Conservation (phyloP, 2,888 invertebrate genomes). For the Clistopyga incitator region DNA sequence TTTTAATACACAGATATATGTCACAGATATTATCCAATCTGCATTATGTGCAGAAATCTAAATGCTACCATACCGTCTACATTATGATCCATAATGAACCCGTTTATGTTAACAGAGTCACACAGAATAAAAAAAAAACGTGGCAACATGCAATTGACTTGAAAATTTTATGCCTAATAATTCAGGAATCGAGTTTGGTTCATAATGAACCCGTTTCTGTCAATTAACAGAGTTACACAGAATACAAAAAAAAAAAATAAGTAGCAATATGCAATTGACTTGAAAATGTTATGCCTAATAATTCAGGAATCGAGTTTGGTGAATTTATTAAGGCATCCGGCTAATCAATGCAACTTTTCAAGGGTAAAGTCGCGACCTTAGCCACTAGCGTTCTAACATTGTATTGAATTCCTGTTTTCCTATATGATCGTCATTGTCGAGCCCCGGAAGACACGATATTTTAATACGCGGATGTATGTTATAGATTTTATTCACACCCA, state of each 20-base stretch:
- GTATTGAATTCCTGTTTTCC: constrained; percentile 9
- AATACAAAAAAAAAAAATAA: neutral
- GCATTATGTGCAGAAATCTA: no score
- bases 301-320: constrained; percentile 44
- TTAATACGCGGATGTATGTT: constrained; percentile 5
- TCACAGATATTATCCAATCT: constrained; percentile 30
- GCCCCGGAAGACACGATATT: constrained; percentile 56
- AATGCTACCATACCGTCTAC: no score
- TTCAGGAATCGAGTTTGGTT: constrained; percentile 44
- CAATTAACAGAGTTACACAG: neutral
- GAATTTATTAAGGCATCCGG: constrained; percentile 39
- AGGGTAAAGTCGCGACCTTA: constrained; percentile 52
- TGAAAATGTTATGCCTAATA: neutral
- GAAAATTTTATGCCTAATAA: neutral
- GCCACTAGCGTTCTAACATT: neutral
- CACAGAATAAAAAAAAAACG: neutral
- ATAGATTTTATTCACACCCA: constrained; percentile 44
- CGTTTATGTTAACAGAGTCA: neutral
- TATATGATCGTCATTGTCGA: constrained; percentile 6
- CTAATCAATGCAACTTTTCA: constrained; percentile 38
- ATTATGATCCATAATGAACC: no score
- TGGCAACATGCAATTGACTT: neutral
- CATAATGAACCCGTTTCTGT: neutral
- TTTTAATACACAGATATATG: constrained; percentile 3
- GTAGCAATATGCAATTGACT: neutral